Conservation (phyloP, 2,113 vertebrate genomes). For the Aegotheles bennettii region DNA sequence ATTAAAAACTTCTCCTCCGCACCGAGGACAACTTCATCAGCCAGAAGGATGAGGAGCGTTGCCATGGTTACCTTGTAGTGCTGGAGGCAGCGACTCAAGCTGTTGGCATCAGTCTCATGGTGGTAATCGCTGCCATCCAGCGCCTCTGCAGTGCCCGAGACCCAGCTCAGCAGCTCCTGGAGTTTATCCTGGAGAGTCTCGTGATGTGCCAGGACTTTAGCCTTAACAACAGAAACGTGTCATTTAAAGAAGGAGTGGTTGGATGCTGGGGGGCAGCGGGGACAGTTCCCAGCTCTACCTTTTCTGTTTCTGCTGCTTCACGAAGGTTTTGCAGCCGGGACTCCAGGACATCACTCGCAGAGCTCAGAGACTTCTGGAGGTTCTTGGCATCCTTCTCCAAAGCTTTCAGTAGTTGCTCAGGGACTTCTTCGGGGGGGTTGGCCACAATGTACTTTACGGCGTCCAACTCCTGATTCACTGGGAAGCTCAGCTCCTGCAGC, state of each 20-base stretch:
- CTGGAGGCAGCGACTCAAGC: constrained; percentile 68
- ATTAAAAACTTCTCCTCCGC: constrained; percentile 8
- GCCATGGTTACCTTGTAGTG: constrained; percentile 75
- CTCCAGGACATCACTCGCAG: constrained; percentile 72
- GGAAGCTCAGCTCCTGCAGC: constrained; percentile 79
- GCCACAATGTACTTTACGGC: constrained; percentile 74
- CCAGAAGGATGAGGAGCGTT: constrained; percentile 18
- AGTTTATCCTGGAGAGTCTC: constrained; percentile 71
- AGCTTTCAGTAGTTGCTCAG: constrained; percentile 85
- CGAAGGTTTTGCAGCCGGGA: constrained; percentile 76
- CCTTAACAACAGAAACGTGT: not conserved
- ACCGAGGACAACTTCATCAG: not conserved
- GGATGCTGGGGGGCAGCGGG: not conserved
- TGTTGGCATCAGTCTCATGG: not conserved
- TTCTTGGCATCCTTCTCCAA: constrained; percentile 91
- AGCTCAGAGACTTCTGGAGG: constrained; percentile 82
- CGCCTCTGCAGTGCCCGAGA: constrained; percentile 45
- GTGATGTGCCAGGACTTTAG: constrained; percentile 60
- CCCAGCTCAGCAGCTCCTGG: constrained; percentile 78
- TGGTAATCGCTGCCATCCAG: constrained; percentile 18
- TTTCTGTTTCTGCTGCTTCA: constrained; percentile 68
- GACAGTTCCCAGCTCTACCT: constrained; percentile 67
- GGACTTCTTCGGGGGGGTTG: constrained; percentile 79
- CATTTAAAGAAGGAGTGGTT: not conserved
- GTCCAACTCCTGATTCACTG: constrained; percentile 79